A percentile compares a stretch with the other conserved stretches of the same genome.
These are phyloP conservation scores for Syngnathus typhle DNA, from an alignment of 2,113 vertebrate species.

Conservation along the genomic window DNA sequence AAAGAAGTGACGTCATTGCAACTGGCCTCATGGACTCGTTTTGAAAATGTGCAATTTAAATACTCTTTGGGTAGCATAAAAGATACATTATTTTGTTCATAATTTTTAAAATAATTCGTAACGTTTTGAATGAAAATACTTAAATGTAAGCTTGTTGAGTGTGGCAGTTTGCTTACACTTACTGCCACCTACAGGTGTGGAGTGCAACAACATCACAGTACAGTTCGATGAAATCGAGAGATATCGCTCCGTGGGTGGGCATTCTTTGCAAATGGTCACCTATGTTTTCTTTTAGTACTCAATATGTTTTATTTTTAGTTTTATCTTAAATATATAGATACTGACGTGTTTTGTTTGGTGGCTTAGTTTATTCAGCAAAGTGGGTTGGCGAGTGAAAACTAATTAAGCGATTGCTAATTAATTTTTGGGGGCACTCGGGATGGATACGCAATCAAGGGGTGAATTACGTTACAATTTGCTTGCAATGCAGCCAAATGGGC, in stretches of 20 bases:
- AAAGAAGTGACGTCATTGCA: slow-evolving; percentile 46
- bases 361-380: background rate
- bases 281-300: too few relatives aligned
- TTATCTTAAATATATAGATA: too few relatives aligned
- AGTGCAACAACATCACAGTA: too few relatives aligned
- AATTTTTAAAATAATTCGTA: too few relatives aligned
- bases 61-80: background rate
- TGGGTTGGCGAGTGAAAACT: background rate
- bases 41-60: background rate
- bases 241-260: too few relatives aligned
- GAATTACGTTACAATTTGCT: background rate
- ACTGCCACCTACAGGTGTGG: too few relatives aligned
- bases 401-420: background rate
- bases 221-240: too few relatives aligned
- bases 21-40: slow-evolving; percentile 16
- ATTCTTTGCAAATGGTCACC: too few relatives aligned
- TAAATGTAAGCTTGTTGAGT: too few relatives aligned
- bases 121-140: too few relatives aligned
- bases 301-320: too few relatives aligned
- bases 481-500: background rate
- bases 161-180: too few relatives aligned
- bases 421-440: background rate
- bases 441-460: background rate
- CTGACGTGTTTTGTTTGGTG: background rate
- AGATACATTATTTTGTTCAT: background rate